These are phyloP conservation scores for Heliopora coerulea DNA, from an alignment of 92 coral and sea anemone genomes.

Conservation along the genomic window DNA sequence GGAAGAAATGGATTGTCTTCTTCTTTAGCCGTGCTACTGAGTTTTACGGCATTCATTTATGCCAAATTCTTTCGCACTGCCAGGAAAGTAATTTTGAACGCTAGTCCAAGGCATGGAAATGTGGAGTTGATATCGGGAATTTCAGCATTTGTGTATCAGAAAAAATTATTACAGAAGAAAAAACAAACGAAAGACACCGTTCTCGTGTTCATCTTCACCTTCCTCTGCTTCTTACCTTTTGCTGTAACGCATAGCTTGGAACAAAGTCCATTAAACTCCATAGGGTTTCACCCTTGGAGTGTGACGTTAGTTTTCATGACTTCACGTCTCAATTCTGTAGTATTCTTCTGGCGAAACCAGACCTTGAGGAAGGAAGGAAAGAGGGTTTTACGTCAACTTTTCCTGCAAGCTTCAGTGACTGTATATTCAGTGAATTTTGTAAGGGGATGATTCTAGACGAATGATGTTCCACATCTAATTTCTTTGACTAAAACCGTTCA, in stretches of 20 bases:
- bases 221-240: background rate
- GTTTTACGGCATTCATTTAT: background rate
- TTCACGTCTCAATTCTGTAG: conserved; percentile 15
- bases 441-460: too few species aligned
- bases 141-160: background rate
- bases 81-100: too few species aligned
- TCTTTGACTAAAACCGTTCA: too few species aligned
- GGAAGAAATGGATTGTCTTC: background rate
- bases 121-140: background rate
- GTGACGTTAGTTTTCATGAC: background rate
- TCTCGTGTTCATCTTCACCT: background rate
- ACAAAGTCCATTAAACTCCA: background rate
- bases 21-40: background rate
- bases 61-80: background rate
- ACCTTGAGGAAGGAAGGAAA: conserved; percentile 18
- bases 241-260: background rate
- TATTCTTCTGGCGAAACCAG: conserved; percentile 26
- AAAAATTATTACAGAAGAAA: background rate
- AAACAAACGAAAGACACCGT: background rate
- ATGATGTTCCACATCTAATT: too few species aligned
- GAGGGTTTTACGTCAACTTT: too few species aligned
- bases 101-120: background rate
- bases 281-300: background rate
- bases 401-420: too few species aligned
- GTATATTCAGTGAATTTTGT: too few species aligned